Evolutionary conservation across 2,888 invertebrate genomes (phyloP).

Genomic region (Agonopterix arenella): DNA sequence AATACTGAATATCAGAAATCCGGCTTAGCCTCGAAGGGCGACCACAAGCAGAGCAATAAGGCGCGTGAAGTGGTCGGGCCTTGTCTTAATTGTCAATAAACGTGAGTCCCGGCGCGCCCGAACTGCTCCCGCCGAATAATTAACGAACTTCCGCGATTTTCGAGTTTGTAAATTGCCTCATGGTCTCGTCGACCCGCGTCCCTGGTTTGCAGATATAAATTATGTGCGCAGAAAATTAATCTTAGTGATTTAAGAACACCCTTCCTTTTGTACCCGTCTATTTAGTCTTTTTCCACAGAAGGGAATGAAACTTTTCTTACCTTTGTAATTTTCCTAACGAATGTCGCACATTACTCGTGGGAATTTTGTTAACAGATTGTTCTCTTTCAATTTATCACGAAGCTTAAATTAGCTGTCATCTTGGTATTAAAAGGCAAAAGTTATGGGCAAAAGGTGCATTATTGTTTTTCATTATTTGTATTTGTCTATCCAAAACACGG

Average conservation of each 20-base stretch:
- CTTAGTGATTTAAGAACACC: slow-evolving; percentile 63
- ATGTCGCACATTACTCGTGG: too few species aligned
- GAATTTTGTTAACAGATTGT: too few species aligned
- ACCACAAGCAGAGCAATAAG: slow-evolving; percentile 55
- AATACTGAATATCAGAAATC: slow-evolving; percentile 42
- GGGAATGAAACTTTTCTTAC: too few species aligned
- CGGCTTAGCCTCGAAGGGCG: slow-evolving; percentile 23
- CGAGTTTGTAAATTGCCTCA: slow-evolving; percentile 75
- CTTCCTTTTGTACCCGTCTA: slow-evolving; percentile 16
- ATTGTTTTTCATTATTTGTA: slow-evolving; percentile 1
- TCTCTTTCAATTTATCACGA: too few species aligned
- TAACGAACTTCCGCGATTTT: slow-evolving; percentile 76
- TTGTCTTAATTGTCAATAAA: slow-evolving; percentile 74
- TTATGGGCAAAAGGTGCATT: too few species aligned
- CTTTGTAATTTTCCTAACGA: too few species aligned
- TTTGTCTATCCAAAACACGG: neutral
- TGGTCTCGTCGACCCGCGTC: slow-evolving; percentile 68
- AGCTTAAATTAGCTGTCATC: slow-evolving; percentile 5
- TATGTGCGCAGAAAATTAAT: slow-evolving; percentile 71
- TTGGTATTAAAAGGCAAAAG: too few species aligned
- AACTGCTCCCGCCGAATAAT: slow-evolving; percentile 67
- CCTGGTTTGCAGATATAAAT: slow-evolving; percentile 69
- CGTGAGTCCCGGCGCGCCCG: slow-evolving; percentile 57
- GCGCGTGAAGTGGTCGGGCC: slow-evolving; percentile 54
- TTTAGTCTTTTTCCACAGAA: too few species aligned